Evolutionary conservation across 2,113 vertebrate genomes (phyloP).

Genomic region (Daphoenositta chrysoptera): DNA sequence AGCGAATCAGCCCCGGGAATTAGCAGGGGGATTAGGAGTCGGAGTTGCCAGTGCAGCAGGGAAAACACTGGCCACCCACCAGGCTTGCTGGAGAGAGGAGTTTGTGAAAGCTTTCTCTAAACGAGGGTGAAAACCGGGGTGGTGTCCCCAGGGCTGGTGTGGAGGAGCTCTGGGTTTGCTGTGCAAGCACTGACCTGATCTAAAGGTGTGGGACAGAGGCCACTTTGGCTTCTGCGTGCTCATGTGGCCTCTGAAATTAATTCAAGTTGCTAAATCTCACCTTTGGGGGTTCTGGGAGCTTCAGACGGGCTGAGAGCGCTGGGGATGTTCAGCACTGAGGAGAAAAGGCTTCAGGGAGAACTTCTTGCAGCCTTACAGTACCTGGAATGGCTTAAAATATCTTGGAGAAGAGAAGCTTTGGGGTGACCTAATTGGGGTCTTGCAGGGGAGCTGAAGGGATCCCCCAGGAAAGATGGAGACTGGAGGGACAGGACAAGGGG

Average conservation of each 20-base stretch:
- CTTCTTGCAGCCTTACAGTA: not conserved
- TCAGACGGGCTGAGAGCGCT: not conserved
- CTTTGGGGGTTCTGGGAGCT: not conserved
- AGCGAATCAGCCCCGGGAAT: constrained; percentile 69
- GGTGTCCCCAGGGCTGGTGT: not conserved
- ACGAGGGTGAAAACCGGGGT: not conserved
- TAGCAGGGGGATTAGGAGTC: constrained; percentile 75
- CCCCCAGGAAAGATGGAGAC: too few species aligned
- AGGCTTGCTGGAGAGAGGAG: constrained; percentile 10
- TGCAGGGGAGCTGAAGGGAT: too few species aligned
- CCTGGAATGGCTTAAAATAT: not conserved
- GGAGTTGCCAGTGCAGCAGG: constrained; percentile 58
- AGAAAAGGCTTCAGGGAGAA: not conserved
- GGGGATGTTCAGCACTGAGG: accelerated
- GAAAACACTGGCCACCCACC: constrained; percentile 77
- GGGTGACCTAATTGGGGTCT: too few species aligned
- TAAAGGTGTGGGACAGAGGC: not conserved
- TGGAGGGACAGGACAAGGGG: too few species aligned
- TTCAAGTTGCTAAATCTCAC: not conserved
- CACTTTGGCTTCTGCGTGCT: not conserved
- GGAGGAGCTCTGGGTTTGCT: not conserved
- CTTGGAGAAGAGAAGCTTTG: too few species aligned
- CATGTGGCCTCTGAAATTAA: not conserved
- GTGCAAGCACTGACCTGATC: not conserved
- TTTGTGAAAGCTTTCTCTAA: not conserved